Conservation (phyloP, 2,888 invertebrate species). For the Dasysyrphus tricinctus region DNA sequence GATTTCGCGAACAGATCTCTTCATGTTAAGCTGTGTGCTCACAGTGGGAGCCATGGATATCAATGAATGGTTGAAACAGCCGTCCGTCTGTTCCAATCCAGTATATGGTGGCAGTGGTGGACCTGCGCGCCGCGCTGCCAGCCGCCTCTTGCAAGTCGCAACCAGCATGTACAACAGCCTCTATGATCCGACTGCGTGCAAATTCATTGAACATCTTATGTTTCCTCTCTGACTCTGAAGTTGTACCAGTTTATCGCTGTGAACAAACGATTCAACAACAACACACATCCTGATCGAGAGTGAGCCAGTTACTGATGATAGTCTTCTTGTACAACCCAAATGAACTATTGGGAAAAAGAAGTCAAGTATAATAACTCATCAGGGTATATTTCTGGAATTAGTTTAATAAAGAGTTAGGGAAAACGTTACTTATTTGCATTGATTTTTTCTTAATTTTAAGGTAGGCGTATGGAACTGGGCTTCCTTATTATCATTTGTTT, state of each 20-base stretch:
- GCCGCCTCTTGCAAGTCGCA: conserved; percentile 4
- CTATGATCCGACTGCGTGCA: conserved; percentile 74
- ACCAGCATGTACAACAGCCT: conserved; percentile 69
- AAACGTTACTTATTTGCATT: neutral
- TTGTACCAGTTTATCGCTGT: conserved; percentile 76
- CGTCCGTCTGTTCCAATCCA: conserved; percentile 37
- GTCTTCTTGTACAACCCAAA: neutral
- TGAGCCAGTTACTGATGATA: conserved; percentile 42
- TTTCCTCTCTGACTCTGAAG: conserved; percentile 62
- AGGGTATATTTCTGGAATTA: neutral
- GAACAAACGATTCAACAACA: conserved; percentile 74
- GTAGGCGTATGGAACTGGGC: too few species aligned
- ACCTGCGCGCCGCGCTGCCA: neutral
- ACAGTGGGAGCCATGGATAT: conserved; percentile 74
- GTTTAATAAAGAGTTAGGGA: neutral
- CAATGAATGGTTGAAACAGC: conserved; percentile 69
- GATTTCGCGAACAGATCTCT: conserved; percentile 78
- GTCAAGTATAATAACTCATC: conserved; percentile 14
- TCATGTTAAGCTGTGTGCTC: conserved; percentile 76
- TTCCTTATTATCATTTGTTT: too few species aligned
- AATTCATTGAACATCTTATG: conserved; percentile 75
- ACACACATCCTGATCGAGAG: conserved; percentile 68
- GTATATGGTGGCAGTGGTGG: conserved; percentile 24
- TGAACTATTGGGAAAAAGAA: conserved; percentile 5
- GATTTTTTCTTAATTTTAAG: neutral